These are phyloP conservation scores for Luehdorfia chinensis DNA, from an alignment of 1,140 invertebrate species.

Conservation along the genomic window DNA sequence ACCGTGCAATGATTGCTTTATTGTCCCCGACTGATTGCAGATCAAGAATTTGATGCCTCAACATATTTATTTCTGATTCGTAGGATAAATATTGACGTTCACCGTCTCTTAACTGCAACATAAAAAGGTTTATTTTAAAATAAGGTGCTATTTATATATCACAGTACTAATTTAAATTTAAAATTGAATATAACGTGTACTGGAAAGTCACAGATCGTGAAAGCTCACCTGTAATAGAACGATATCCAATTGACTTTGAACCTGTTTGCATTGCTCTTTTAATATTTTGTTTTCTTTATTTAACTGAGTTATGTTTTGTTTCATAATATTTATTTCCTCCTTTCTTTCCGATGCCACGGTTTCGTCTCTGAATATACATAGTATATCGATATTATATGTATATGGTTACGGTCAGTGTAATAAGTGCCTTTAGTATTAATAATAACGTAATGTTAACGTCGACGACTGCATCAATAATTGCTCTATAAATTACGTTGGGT, in stretches of 20 bases:
- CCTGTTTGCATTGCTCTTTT: conserved; percentile 41
- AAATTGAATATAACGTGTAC: too few species aligned
- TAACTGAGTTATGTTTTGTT: conserved; percentile 37
- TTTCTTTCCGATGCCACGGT: conserved; percentile 28
- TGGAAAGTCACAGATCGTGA: too few species aligned
- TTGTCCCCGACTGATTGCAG: conserved; percentile 80
- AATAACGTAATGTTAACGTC: too few species aligned
- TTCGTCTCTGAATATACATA: conserved; percentile 40
- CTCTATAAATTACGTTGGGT: too few species aligned
- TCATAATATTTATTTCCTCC: conserved; percentile 42
- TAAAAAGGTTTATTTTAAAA: background rate
- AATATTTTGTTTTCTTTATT: conserved; percentile 41
- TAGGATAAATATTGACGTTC: conserved; percentile 50
- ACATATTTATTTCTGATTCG: conserved; percentile 79
- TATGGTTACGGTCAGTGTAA: too few species aligned
- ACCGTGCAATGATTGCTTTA: conserved; percentile 80
- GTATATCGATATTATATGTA: too few species aligned
- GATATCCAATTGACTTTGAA: conserved; percentile 40
- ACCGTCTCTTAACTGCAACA: conserved; percentile 51
- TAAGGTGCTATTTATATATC: background rate
- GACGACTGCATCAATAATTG: too few species aligned
- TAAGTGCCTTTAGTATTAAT: too few species aligned
- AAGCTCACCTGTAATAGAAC: conserved; percentile 37
- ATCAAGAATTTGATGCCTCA: conserved; percentile 82
- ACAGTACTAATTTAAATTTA: background rate